Base-by-base conservation (phyloP, 2,113 vertebrate species). In the human region DNA sequence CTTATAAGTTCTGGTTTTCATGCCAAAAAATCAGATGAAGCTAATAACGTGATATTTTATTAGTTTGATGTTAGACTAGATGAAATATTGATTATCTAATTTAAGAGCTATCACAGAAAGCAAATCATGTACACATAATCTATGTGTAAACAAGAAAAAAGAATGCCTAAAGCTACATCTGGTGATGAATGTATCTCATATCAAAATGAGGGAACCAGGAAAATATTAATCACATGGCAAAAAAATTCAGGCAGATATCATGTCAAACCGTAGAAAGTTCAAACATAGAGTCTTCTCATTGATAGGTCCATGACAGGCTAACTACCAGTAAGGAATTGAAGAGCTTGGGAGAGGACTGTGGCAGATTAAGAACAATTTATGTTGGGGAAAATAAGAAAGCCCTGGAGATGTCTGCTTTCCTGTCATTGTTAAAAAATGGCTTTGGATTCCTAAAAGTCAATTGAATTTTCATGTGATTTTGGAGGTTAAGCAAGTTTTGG, bases 401-500 rank as follows among this genome's bases (percentile, higher is more conserved):
- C 66, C n/a, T 20, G 0, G 52, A 79, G 73, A 95, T 22, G 23
- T 48, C 79, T 78, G 9, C 17, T 68, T 91, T 43, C 66, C 57
- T 64, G 59, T 90, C 55, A 80, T 23, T 80, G 43, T 90, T 95
- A n/a, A 87, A 97, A 97, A 95, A 97, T 78, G 86, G 79, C 73
- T 73, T 78, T 27, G 1, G n/a, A 50, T 96, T 80, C 87, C 86
- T 80, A 82, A 95, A 96, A 95, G 95, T 80, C 97, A 92, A 48
- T 85, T 87, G 92, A 70, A 96, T 93, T 90, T 45, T 72, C 80
- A 43, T 92, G 70, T 45, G 40, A 50, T 55, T 70, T 83, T 18
- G n/a, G 83, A 93, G 30, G n/a, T 25, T 94, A 91, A 97, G 91
- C 85, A 90, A 84, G 85, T 95, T 98, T 90, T 72, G 50, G 78